Conservation (phyloP, 64 coral and sea anemone species). For the Pachyseris speciosa region DNA sequence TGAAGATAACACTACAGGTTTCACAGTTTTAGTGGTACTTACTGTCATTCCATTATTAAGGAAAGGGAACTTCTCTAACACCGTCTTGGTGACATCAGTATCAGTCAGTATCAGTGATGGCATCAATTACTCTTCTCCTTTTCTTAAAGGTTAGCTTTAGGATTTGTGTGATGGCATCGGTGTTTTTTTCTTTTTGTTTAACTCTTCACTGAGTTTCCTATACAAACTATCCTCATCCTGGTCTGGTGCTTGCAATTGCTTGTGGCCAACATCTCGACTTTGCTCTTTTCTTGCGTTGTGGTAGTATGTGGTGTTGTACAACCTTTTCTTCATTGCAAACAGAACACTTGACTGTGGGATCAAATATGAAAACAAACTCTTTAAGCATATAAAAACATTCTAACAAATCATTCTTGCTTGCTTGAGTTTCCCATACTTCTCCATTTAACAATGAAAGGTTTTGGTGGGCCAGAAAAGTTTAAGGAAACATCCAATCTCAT, state of each 20-base stretch:
- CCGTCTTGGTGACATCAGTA: background rate
- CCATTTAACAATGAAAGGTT: too few species aligned
- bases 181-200: background rate
- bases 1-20: background rate
- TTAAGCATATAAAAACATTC: background rate
- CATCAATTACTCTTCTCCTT: background rate
- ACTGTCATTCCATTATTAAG: background rate
- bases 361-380: background rate
- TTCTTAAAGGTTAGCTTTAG: background rate
- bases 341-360: background rate
- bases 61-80: background rate
- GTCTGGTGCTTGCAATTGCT: background rate
- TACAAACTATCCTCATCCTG: background rate
- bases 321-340: background rate
- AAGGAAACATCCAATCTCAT: too few species aligned
- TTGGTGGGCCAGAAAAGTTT: too few species aligned
- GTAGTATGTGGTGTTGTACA: background rate
- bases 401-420: too few species aligned
- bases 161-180: background rate
- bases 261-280: background rate
- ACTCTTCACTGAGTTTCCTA: background rate
- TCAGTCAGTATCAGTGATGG: too few species aligned
- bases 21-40: background rate
- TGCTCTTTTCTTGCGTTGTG: background rate
- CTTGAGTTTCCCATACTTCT: too few species aligned